Evolutionary conservation across 2,888 invertebrate species (phyloP), one percentile per base, ranked within the genome.

Genomic region (Drosophila maculinotata): DNA sequence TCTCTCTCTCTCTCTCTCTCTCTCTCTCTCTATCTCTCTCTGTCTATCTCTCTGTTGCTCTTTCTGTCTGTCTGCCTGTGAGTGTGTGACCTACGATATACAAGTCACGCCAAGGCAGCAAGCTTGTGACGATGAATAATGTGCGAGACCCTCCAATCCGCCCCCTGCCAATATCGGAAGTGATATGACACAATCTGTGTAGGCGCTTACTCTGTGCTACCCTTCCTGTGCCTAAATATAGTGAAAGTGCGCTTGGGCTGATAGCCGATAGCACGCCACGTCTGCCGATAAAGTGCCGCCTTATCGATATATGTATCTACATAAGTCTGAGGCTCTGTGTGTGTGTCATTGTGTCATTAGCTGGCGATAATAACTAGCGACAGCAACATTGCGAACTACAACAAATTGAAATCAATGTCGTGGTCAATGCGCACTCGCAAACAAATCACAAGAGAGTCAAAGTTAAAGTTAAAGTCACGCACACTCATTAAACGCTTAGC

Each of bases 311-410:
- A 12, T 23, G 31, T 10, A 6, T 20, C 2, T 26, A 10, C 26
- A 14, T 10, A 9, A 14, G 8, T 41, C 12, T 15, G 31, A 35
- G 26, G 39, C 8, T 14, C 44, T 41, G 30, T 20, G n/a, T 23
- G 41, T 28, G 48, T 15, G 33, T 59, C 8, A 44, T 57, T 64
- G 60, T 69, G 62, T 54, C 59, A 83, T 76, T 38, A 15, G 39
- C 48, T 2, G 10, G n/a, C 41, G 25, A 48, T 36, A 25, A 48
- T 20, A 23, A 8, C 15, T 17, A 25, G 15, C 0, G n/a, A 15
- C 33, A 10, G 14, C 57, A 31, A 30, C 35, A 17, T 9, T 20
- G 15, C 9, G 36, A 48, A 44, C 48, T 35, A 25, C 33, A 47
- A 26, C 25, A 26, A 41, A 35, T 30, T 15, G 20, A 60, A 62